Conservation (phyloP, 2,113 vertebrate species). For the Hystrix cristata region DNA sequence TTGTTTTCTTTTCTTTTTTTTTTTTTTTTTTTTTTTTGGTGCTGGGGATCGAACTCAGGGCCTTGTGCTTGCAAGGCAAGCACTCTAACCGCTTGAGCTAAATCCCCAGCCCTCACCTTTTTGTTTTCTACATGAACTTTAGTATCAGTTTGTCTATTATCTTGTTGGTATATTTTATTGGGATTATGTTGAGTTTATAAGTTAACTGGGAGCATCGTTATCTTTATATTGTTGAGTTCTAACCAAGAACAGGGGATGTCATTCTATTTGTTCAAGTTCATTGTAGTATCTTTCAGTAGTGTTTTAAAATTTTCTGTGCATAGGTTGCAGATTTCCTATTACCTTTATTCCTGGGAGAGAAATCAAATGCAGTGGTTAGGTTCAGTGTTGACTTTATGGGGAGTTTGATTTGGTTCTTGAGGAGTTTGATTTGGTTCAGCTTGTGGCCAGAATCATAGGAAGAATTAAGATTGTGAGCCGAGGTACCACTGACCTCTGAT, state of each 20-base stretch:
- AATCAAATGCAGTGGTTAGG: background rate
- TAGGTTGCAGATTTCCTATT: slow-evolving; percentile 1
- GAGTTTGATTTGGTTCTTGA: background rate
- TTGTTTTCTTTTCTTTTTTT: no score
- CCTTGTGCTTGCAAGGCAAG: no score
- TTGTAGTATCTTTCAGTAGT: background rate
- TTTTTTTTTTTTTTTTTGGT: no score
- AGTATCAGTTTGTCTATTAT: background rate
- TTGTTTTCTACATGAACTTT: background rate
- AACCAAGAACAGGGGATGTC: background rate
- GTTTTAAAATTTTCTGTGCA: background rate
- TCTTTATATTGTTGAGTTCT: background rate
- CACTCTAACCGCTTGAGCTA: no score
- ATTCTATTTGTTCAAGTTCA: background rate
- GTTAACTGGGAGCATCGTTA: background rate
- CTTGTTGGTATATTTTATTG: background rate
- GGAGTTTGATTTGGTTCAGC: background rate
- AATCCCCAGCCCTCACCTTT: background rate
- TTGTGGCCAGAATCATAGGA: background rate
- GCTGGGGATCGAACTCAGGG: no score
- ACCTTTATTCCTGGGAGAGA: background rate
- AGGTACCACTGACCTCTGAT: background rate
- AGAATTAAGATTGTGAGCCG: background rate
- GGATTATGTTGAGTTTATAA: background rate
- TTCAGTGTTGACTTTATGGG: background rate